These are phyloP conservation scores for Hexactinellida sp. DNA, from an alignment of 37 sponge, comb jelly and placozoan species.

Conservation along the genomic window DNA sequence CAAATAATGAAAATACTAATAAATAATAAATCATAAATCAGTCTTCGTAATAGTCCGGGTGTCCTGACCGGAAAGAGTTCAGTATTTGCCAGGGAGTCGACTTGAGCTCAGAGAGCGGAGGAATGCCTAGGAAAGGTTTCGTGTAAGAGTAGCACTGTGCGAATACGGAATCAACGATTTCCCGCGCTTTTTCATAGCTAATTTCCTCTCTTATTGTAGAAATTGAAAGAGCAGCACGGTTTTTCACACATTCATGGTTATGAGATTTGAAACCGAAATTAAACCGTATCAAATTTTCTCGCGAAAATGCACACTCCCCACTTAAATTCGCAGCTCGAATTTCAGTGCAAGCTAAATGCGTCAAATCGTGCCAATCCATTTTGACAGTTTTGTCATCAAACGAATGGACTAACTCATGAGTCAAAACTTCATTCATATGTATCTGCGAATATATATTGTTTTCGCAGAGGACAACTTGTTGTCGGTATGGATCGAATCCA, in stretches of 20 bases:
- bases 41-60: neutral
- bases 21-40: neutral
- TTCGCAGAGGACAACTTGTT: slow-evolving; percentile 77
- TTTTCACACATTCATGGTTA: slow-evolving; percentile 69
- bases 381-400: slow-evolving; percentile 67
- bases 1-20: neutral
- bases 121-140: slow-evolving; percentile 72
- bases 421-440: slow-evolving; percentile 61
- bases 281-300: slow-evolving; percentile 67
- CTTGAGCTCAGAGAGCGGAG: slow-evolving; percentile 27
- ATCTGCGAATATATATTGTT: slow-evolving; percentile 69
- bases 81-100: neutral
- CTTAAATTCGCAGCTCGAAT: slow-evolving; percentile 85
- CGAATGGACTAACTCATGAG: slow-evolving; percentile 83
- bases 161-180: slow-evolving; percentile 69
- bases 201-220: slow-evolving; percentile 47
- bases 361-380: slow-evolving; percentile 60
- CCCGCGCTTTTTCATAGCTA: slow-evolving; percentile 38
- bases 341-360: slow-evolving; percentile 84
- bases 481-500: slow-evolving; percentile 47
- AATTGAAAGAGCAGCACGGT: slow-evolving; percentile 60
- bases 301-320: slow-evolving; percentile 85
- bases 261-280: slow-evolving; percentile 85
- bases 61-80: neutral
- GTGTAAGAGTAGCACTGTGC: slow-evolving; percentile 62